phyloP scores from a whole-genome alignment of 2,113 vertebrate genomes.

The Gallinago undulata region DNA sequence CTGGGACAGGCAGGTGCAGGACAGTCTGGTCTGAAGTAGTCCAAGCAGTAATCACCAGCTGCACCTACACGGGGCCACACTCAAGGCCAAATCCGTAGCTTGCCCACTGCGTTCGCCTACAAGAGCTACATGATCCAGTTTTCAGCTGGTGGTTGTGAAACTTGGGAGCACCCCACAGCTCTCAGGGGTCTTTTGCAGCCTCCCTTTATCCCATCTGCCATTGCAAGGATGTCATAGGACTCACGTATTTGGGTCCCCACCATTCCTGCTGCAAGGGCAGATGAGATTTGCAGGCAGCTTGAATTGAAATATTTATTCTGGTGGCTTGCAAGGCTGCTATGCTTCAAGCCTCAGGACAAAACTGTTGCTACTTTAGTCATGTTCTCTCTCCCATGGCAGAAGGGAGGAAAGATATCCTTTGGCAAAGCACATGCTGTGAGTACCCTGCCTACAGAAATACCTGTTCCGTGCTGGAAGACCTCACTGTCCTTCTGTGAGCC shows the following conservation, averaged over 20 bases:
- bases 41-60: background rate
- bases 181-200: background rate
- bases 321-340: background rate
- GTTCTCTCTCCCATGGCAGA: background rate
- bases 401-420: background rate
- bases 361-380: background rate
- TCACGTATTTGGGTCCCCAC: background rate
- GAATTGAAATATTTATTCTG: background rate
- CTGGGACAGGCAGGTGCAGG: too few species aligned
- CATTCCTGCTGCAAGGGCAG: background rate
- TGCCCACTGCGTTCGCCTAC: accelerated
- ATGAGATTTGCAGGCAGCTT: background rate
- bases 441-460: background rate
- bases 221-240: background rate
- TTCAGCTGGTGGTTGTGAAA: background rate
- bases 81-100: background rate
- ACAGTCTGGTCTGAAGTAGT: background rate
- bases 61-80: background rate
- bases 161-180: background rate
- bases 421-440: background rate
- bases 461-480: background rate
- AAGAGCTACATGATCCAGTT: background rate
- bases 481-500: background rate
- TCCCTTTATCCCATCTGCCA: background rate
- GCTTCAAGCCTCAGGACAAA: background rate